Evolutionary conservation across 2,797 vertebrate genomes (phyloP), one percentile per base, ranked within the genome.

Genomic region (Emydoidea blandingii): DNA sequence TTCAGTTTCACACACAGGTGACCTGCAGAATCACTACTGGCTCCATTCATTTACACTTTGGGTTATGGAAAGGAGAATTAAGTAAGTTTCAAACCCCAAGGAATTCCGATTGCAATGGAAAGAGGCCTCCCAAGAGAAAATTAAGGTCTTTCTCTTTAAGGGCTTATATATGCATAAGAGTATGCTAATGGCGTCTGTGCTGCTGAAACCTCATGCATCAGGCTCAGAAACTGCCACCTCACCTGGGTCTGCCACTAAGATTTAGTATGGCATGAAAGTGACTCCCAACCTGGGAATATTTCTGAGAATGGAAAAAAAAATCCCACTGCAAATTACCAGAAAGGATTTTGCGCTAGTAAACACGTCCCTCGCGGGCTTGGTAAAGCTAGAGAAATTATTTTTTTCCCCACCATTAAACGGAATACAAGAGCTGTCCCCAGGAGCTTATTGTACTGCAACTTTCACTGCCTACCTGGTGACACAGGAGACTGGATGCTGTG

Each of bases 221-320:
- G 78, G 93, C 76, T 52, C 81, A 89, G 92, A 92, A 94, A 52
- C 82, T 91, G 94, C 87, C 80, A 68, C 78, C 82, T 82, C 87
- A 49, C 85, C 90, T 81, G 50, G 37, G 92, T 19, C 34, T 4
- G 0, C 91, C 87, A 59, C 41, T 76, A 68, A 76, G 87, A 81
- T 44, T 81, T 41, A 84, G 54, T 44, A 0, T 34, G 86, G 52
- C 0, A 72, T 6, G n/a, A 21, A 23, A 72, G 5, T 89, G 94
- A 91, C 81, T 91, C 82, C 5, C 1, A 72, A 90, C 72, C 0
- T 44, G 74, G 81, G 87, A 74, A 29, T 52, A 90, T 96, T 91
- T 92, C 57, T 86, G 87, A 83, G 87, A 80, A 15, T 14, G 85
- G 90, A 76, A 89, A 12, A 37, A 37, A n/a, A 76, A 47, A 5